Conservation (phyloP, 2,797 vertebrate genomes). For the Botia kubotai region DNA sequence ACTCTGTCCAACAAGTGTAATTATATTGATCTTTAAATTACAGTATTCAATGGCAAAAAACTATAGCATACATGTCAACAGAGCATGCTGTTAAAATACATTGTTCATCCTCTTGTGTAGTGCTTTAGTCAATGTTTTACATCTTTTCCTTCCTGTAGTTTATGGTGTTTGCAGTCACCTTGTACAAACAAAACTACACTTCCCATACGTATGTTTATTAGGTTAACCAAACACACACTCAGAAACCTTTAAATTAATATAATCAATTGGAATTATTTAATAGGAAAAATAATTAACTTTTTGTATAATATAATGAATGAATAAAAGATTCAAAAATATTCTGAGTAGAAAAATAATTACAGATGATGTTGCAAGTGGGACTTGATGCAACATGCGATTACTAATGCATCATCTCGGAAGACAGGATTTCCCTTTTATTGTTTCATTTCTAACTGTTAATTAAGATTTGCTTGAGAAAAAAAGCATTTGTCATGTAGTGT, state of each 20-base stretch:
- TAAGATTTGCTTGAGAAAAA: constrained; percentile 56
- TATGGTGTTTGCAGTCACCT: background rate
- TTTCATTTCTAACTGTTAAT: constrained; percentile 64
- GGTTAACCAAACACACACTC: background rate
- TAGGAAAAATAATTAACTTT: background rate
- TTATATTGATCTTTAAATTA: constrained; percentile 23
- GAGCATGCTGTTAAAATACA: background rate
- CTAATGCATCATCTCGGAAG: constrained; percentile 61
- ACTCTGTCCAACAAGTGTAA: constrained; percentile 4
- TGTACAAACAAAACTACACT: background rate
- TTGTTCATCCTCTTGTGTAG: background rate
- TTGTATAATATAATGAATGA: background rate
- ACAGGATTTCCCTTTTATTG: constrained; percentile 50
- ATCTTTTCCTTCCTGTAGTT: background rate
- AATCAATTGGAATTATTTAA: background rate
- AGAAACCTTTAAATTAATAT: background rate
- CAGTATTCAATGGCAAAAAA: background rate
- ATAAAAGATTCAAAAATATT: constrained; percentile 7
- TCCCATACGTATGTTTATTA: background rate
- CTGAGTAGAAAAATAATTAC: background rate
- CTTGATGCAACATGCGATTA: constrained; percentile 44
- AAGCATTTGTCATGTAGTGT: constrained; percentile 55
- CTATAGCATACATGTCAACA: background rate
- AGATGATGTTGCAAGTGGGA: background rate
- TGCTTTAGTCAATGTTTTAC: background rate